These are phyloP conservation scores for Pelodiscus sinensis DNA, from an alignment of 2,113 vertebrate genomes.

Conservation along the genomic window DNA sequence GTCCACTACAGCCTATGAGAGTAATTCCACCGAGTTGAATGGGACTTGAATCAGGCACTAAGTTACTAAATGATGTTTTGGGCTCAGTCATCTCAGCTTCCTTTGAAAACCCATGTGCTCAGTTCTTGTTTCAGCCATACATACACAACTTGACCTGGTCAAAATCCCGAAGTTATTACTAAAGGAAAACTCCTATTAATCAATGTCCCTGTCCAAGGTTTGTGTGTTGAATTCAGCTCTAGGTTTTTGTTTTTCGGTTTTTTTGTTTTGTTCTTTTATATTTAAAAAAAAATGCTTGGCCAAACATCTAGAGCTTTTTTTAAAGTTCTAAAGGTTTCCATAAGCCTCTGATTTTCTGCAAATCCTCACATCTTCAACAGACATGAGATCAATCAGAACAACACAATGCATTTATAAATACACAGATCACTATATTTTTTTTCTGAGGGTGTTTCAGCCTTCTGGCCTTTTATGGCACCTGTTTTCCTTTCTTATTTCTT, in stretches of 20 bases:
- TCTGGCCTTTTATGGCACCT: neutral
- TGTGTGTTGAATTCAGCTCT: neutral
- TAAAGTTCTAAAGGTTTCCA: constrained; percentile 5
- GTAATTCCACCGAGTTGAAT: neutral
- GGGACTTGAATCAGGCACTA: neutral
- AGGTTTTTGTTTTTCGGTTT: neutral
- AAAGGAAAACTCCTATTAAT: neutral
- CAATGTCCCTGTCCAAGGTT: neutral
- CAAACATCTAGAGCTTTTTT: neutral
- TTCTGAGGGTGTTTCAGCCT: neutral
- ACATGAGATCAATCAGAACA: neutral
- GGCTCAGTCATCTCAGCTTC: neutral
- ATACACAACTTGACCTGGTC: neutral
- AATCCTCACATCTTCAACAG: neutral
- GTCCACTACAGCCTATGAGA: neutral
- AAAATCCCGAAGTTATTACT: neutral
- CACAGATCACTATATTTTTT: neutral
- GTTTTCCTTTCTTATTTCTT: neutral
- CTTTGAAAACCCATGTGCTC: neutral
- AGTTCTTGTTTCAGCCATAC: neutral
- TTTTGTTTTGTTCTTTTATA: neutral
- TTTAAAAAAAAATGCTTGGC: neutral
- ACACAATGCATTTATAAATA: neutral
- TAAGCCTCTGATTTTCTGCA: neutral
- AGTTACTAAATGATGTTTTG: neutral